These are phyloP conservation scores for Liopterus haemorrhoidalis DNA, from an alignment of 2,888 invertebrate genomes.

Conservation along the genomic window DNA sequence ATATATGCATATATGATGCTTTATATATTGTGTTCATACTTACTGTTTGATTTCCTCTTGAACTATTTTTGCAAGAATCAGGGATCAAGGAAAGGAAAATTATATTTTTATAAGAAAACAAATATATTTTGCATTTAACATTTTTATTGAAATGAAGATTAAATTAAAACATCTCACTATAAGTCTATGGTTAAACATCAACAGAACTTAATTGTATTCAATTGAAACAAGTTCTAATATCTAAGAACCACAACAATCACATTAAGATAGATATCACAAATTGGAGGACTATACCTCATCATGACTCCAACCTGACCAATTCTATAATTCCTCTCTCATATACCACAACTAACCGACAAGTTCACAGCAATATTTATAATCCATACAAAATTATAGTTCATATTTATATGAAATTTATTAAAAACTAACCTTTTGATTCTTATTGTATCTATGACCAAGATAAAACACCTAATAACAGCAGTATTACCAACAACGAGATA, in stretches of 20 bases:
- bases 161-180: slow-evolving; percentile 47
- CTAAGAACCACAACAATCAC: slow-evolving; percentile 45
- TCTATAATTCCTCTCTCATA: slow-evolving; percentile 36
- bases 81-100: not conserved
- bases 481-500: too few relatives aligned
- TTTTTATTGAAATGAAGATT: slow-evolving; percentile 41
- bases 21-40: too few relatives aligned
- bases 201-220: slow-evolving; percentile 45
- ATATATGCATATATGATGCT: too few relatives aligned
- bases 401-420: too few relatives aligned
- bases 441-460: too few relatives aligned
- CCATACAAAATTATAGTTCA: too few relatives aligned
- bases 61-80: slow-evolving; percentile 3
- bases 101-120: slow-evolving; percentile 1
- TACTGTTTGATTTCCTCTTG: too few relatives aligned
- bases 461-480: too few relatives aligned
- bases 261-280: slow-evolving; percentile 47
- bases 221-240: slow-evolving; percentile 46
- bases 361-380: too few relatives aligned
- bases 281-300: slow-evolving; percentile 40
- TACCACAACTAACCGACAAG: slow-evolving; percentile 2
- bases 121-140: slow-evolving; percentile 19
- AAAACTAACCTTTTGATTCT: too few relatives aligned
- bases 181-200: slow-evolving; percentile 47
- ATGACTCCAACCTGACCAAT: slow-evolving; percentile 37